Conservation (phyloP, 2,113 vertebrate species). For the Helogale parvula region DNA sequence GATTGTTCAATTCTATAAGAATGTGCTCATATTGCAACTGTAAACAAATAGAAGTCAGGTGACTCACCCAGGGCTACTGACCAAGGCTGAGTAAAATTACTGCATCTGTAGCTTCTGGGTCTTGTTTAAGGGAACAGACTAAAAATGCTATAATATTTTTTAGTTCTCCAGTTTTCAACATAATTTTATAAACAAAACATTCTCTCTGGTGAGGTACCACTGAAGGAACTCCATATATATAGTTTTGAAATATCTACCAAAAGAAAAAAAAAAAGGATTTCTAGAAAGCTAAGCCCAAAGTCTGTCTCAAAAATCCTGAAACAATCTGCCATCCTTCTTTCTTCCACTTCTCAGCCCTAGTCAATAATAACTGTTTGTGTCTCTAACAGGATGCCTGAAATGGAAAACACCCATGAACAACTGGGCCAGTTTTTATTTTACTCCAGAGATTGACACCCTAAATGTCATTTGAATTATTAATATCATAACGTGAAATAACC, state of each 20-base stretch:
- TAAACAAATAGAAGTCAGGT: not conserved
- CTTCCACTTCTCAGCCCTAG: not conserved
- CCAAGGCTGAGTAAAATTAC: not conserved
- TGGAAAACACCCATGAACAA: not conserved
- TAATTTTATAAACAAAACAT: not conserved
- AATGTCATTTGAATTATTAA: constrained; percentile 14
- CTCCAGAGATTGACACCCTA: not conserved
- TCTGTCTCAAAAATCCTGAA: not conserved
- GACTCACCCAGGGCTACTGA: not conserved
- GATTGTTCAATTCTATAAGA: constrained; percentile 12
- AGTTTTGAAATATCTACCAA: constrained; percentile 29
- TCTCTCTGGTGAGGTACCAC: not conserved
- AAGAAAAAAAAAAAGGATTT: not conserved
- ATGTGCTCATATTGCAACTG: not conserved
- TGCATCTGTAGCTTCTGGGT: not conserved
- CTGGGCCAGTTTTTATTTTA: not conserved
- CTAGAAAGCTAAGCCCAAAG: not conserved
- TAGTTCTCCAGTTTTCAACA: constrained; percentile 11
- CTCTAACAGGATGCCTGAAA: not conserved
- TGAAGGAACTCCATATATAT: not conserved
- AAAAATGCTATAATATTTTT: constrained; percentile 20
- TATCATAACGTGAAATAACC: not conserved
- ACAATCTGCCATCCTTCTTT: not conserved
- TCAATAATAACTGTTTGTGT: not conserved
- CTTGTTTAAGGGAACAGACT: not conserved